Evolutionary conservation across 2,888 invertebrate genomes (phyloP).

Genomic region (Mesochorus sp.): DNA sequence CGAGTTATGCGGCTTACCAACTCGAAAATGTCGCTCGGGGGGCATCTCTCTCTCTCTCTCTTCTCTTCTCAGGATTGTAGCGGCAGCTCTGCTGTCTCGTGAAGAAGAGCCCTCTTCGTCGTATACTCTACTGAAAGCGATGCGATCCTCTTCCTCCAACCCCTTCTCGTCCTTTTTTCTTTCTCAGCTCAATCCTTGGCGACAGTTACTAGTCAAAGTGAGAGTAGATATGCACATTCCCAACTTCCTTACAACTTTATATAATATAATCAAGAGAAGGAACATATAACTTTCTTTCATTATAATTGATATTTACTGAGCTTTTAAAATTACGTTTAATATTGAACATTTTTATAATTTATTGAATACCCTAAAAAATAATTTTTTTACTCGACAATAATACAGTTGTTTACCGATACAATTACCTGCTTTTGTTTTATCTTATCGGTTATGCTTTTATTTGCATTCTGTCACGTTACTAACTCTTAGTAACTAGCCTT

Average conservation of each 20-base stretch:
- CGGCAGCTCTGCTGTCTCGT: neutral
- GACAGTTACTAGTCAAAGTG: constrained; percentile 49
- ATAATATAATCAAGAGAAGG: neutral
- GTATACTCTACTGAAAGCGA: neutral
- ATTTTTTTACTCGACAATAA: no score
- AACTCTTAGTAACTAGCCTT: no score
- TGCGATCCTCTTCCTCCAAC: neutral
- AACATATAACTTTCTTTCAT: no score
- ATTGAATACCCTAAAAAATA: no score
- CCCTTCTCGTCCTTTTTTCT: constrained; percentile 11
- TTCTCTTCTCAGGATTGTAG: neutral
- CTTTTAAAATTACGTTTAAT: no score
- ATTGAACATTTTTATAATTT: no score
- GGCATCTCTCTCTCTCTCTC: constrained; percentile 42
- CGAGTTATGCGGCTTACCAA: constrained; percentile 79
- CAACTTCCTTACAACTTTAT: neutral
- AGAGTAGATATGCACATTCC: neutral
- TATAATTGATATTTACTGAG: no score
- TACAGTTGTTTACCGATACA: no score
- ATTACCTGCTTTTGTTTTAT: no score
- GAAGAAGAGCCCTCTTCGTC: neutral
- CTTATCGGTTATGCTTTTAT: no score
- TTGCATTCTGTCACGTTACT: no score
- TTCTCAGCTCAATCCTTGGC: constrained; percentile 31
- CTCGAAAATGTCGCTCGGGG: constrained; percentile 75